These are phyloP conservation scores for Elaphurus davidianus DNA, from an alignment of 2,113 vertebrate species.

Conservation along the genomic window DNA sequence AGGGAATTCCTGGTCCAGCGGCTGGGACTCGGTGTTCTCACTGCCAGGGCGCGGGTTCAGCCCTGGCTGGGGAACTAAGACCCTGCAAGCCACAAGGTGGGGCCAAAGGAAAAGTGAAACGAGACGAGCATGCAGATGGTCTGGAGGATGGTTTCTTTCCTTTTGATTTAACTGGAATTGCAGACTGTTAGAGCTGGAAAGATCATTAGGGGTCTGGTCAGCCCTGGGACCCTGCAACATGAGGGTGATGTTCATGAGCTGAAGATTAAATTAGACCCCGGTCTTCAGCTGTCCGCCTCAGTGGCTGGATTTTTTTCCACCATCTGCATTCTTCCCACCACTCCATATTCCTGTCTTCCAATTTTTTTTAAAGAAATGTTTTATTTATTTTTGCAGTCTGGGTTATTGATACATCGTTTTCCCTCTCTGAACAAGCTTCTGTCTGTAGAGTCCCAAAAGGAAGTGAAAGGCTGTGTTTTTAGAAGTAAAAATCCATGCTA, in stretches of 20 bases:
- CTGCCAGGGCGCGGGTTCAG: rapidly evolving
- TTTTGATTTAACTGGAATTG: not conserved
- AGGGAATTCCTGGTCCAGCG: not conserved
- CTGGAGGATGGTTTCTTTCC: not conserved
- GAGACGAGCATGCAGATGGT: not conserved
- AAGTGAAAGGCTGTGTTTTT: not conserved
- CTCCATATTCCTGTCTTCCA: not conserved
- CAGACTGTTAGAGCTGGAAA: not conserved
- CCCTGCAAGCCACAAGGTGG: rapidly evolving
- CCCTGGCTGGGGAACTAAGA: not conserved
- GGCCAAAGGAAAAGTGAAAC: not conserved
- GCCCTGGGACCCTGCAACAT: not conserved
- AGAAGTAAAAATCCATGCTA: not conserved
- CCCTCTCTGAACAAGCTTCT: not conserved
- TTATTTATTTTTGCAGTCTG: not conserved
- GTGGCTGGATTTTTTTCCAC: not conserved
- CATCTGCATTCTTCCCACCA: not conserved
- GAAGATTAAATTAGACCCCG: not conserved
- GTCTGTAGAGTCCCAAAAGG: not conserved
- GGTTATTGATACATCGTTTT: not conserved
- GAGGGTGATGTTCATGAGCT: not conserved
- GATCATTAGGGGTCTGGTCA: not conserved
- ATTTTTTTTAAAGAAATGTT: not conserved
- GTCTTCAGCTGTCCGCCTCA: not conserved
- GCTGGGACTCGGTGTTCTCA: not conserved